A percentile compares a stretch with the other conserved stretches of the same genome.
Evolutionary conservation across 64 coral and sea anemone species (phyloP).

Genomic region (Orbicella faveolata): DNA sequence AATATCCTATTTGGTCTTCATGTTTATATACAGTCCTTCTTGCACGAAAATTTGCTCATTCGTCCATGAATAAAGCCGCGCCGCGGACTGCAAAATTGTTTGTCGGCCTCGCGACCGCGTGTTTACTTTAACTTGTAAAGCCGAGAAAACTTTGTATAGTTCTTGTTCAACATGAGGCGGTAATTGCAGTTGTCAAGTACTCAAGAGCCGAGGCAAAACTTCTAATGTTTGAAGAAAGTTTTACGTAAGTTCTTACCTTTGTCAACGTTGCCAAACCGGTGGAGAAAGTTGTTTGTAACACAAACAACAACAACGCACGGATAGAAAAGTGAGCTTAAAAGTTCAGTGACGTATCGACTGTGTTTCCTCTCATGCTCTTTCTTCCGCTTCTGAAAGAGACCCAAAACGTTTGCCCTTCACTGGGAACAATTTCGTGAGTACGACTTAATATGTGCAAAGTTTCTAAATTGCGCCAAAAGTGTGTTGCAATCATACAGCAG

Average conservation of each 20-base stretch:
- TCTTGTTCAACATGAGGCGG: neutral
- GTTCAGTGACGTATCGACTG: no score
- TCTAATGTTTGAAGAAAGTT: neutral
- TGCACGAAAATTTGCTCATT: neutral
- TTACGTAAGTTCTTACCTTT: neutral
- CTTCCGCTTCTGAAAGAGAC: neutral
- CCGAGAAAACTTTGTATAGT: constrained; percentile 11
- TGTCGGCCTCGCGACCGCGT: neutral
- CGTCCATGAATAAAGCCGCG: neutral
- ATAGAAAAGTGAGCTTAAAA: no score
- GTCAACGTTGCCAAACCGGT: neutral
- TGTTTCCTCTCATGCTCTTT: neutral
- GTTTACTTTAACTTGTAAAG: constrained; percentile 10
- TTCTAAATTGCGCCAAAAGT: constrained; percentile 3
- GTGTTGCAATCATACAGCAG: neutral
- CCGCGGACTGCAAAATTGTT: neutral
- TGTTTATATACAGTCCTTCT: neutral
- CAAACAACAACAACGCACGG: neutral
- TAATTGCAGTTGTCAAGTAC: neutral
- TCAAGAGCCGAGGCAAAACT: neutral
- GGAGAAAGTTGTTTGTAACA: neutral
- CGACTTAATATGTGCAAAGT: neutral
- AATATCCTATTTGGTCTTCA: no score
- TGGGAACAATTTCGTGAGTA: neutral
- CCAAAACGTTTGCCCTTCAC: neutral